These are phyloP conservation scores for Merops nubicus DNA, from an alignment of 2,113 vertebrate genomes.

Conservation along the genomic window DNA sequence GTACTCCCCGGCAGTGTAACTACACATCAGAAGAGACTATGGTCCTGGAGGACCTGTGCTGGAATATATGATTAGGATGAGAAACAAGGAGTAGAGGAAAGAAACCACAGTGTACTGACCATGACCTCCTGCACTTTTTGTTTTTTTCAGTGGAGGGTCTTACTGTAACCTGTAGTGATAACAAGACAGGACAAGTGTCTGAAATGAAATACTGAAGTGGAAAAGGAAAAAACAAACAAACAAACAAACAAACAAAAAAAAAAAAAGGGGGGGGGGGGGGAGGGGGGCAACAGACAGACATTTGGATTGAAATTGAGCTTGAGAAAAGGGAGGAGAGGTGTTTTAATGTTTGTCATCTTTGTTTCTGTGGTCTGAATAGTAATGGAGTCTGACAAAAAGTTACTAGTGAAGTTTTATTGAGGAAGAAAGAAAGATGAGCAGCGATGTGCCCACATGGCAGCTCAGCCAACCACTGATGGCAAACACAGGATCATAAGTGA, in stretches of 20 bases:
- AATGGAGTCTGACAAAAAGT: neutral
- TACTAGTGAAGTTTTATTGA: neutral
- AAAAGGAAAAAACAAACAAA: neutral
- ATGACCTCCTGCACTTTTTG: neutral
- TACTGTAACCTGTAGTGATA: neutral
- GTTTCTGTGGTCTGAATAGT: neutral
- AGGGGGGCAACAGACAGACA: too few relatives aligned
- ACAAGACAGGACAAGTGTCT: neutral
- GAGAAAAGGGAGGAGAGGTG: neutral
- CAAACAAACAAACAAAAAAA: too few relatives aligned
- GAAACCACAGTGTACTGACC: neutral
- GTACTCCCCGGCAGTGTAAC: neutral
- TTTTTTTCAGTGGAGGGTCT: neutral
- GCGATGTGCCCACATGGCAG: rapidly evolving
- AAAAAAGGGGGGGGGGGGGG: too few relatives aligned
- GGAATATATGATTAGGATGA: neutral
- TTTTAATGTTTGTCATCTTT: neutral
- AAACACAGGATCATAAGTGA: neutral
- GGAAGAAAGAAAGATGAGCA: neutral
- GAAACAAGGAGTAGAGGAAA: neutral
- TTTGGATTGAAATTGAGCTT: too few relatives aligned
- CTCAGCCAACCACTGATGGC: neutral
- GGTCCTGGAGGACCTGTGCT: neutral
- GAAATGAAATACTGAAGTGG: neutral
- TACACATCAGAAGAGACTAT: neutral